A percentile compares a stretch with the other conserved stretches of the same genome.
phyloP scores from a whole-genome alignment of 2,888 invertebrate genomes.

The Argynnis bischoffii region DNA sequence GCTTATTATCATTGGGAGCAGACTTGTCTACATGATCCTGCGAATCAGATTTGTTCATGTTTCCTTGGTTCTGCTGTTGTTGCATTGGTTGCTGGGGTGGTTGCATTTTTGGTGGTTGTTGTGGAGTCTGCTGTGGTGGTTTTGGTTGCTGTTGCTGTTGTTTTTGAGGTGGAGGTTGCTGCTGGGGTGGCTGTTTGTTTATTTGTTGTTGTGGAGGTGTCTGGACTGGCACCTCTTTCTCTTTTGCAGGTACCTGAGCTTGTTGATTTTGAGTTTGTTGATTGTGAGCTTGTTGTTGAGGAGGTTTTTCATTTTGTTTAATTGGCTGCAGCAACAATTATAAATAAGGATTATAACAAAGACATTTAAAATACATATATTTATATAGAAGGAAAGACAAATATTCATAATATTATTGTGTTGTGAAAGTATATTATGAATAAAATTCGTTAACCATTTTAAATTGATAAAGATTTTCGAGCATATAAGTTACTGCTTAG shows the following conservation, averaged over 20 bases:
- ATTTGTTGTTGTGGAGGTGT: slow-evolving; percentile 24
- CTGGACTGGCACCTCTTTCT: slow-evolving; percentile 34
- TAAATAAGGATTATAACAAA: too few relatives aligned
- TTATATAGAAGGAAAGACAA: too few relatives aligned
- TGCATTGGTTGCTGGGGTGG: slow-evolving; percentile 19
- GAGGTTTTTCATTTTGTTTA: slow-evolving; percentile 36
- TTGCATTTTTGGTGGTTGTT: slow-evolving; percentile 38
- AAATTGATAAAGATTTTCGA: too few relatives aligned
- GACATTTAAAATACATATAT: too few relatives aligned
- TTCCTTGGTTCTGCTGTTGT: slow-evolving; percentile 33
- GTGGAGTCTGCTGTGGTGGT: slow-evolving; percentile 38
- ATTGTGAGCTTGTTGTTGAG: slow-evolving; percentile 23
- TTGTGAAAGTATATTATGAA: too few relatives aligned
- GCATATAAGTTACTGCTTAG: too few relatives aligned
- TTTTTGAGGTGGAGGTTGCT: slow-evolving; percentile 32
- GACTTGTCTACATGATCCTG: slow-evolving; percentile 64
- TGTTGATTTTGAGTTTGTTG: slow-evolving; percentile 23
- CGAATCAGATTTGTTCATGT: slow-evolving; percentile 42
- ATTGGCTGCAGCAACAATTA: slow-evolving; percentile 16
- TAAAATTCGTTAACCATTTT: too few relatives aligned
- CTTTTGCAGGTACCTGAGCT: slow-evolving; percentile 31
- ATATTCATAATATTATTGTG: too few relatives aligned
- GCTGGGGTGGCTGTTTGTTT: slow-evolving; percentile 16
- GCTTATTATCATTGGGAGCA: slow-evolving; percentile 53
- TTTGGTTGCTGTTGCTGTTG: slow-evolving; percentile 39